Evolutionary conservation across 1,140 invertebrate genomes (phyloP).

Genomic region (Maniola jurtina): DNA sequence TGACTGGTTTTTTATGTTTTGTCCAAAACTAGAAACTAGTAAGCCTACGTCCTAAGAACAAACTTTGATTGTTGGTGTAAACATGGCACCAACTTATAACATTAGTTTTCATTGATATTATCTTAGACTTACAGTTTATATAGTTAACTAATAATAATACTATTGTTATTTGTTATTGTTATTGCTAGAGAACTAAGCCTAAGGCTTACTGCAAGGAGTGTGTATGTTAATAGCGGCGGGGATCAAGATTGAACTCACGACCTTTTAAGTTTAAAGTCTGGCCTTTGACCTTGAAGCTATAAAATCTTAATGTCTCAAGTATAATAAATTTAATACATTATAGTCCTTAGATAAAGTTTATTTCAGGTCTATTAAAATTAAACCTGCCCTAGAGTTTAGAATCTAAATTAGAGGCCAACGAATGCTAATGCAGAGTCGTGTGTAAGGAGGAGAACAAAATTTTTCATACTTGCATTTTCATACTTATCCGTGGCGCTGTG

Average conservation of each 20-base stretch:
- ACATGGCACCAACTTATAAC: neutral
- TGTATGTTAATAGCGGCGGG: neutral
- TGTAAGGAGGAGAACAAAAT: too few relatives aligned
- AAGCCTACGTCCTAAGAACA: too few relatives aligned
- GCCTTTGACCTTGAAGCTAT: neutral
- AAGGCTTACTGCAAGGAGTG: neutral
- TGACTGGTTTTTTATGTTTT: too few relatives aligned
- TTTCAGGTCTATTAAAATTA: neutral
- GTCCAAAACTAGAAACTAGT: too few relatives aligned
- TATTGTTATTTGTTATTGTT: neutral
- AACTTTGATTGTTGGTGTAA: too few relatives aligned
- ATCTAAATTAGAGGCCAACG: too few relatives aligned
- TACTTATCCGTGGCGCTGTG: too few relatives aligned
- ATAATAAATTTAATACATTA: neutral
- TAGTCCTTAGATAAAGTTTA: neutral
- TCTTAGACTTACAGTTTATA: neutral
- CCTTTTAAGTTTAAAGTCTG: slow-evolving; percentile 2
- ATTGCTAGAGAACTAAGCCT: neutral
- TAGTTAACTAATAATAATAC: neutral
- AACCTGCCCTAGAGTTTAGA: neutral
- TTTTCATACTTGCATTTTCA: too few relatives aligned
- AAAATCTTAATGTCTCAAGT: neutral
- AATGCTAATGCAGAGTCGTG: too few relatives aligned
- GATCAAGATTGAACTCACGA: slow-evolving; percentile 4
- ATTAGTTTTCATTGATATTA: neutral